Evolutionary conservation across 2,888 invertebrate species (phyloP), one percentile per base, ranked within the genome.

Genomic region (Zaprionus lineosus): DNA sequence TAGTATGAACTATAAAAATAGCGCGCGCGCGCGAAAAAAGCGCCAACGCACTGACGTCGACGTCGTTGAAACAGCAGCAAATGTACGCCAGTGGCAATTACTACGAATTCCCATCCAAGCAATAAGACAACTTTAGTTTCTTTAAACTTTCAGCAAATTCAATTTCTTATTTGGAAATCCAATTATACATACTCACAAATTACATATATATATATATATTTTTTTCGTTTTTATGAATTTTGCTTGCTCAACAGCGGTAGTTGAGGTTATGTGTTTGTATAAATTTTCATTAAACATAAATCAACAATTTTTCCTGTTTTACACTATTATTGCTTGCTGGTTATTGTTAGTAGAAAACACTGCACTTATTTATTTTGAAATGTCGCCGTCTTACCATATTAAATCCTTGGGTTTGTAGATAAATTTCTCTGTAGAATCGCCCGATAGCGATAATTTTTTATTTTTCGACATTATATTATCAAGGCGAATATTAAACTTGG

Each of bases 361-460:
- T 33, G 43, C 31, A 34, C 39, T n/a, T n/a, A 40, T 3, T 40
- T 9, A 6, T 9, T 5, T 26, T 44, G 14, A 11, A 3, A 14
- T 18, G 16, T 28, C 9, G 26, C 11, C 48, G 9, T 53, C 85
- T 89, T 82, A 89, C 89, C 89, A 89, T 64, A 89, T 88, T 50
- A 89, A 74, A 74, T 89, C 89, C 72, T 88, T 89, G 11, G 88
- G 87, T 57, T 89, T 89, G 60, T 88, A 89, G 72, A 77, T 84
- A 57, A 84, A 70, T 61, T 87, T 74, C 65, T 88, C 89, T 72
- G 79, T 57, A 28, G 87, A 77, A 66, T 76, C 84, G 74, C 81
- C 65, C 31, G 88, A 75, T 63, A 88, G 85, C 79, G 88, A 88
- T 74, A 84, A 68, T 79, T 88, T 88, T 73, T 88, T 88, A 66